phyloP scores from a whole-genome alignment of 2,797 vertebrate genomes.

The Lacerta bilineata region DNA sequence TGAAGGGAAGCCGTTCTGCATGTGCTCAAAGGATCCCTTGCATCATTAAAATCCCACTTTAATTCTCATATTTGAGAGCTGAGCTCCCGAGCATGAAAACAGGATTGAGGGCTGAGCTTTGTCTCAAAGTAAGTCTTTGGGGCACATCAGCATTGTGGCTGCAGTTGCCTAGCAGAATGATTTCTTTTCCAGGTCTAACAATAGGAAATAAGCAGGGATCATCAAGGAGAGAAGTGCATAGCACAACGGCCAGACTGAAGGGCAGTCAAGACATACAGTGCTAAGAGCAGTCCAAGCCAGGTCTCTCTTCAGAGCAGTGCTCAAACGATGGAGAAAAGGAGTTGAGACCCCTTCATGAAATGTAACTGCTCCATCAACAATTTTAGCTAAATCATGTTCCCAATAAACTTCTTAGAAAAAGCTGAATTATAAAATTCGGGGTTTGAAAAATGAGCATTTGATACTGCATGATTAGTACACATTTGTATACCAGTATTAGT shows the following conservation, averaged over 20 bases:
- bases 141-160: background rate
- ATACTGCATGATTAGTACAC: no score
- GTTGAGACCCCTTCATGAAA: background rate
- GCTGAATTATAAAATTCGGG: background rate
- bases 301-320: background rate
- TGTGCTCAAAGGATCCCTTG: background rate
- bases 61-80: slow-evolving; percentile 4
- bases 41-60: background rate
- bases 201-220: background rate
- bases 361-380: no score
- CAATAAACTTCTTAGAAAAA: background rate
- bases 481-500: no score
- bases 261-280: background rate
- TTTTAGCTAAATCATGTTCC: background rate
- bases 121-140: background rate
- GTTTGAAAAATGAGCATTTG: background rate
- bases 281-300: background rate
- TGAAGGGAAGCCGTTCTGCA: background rate
- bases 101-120: background rate
- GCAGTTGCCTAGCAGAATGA: background rate
- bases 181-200: background rate
- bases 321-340: background rate
- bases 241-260: background rate
- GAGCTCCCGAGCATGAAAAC: background rate
- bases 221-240: background rate